These are phyloP conservation scores for Spilogale gracilis DNA, from an alignment of 2,113 vertebrate genomes.

Conservation along the genomic window DNA sequence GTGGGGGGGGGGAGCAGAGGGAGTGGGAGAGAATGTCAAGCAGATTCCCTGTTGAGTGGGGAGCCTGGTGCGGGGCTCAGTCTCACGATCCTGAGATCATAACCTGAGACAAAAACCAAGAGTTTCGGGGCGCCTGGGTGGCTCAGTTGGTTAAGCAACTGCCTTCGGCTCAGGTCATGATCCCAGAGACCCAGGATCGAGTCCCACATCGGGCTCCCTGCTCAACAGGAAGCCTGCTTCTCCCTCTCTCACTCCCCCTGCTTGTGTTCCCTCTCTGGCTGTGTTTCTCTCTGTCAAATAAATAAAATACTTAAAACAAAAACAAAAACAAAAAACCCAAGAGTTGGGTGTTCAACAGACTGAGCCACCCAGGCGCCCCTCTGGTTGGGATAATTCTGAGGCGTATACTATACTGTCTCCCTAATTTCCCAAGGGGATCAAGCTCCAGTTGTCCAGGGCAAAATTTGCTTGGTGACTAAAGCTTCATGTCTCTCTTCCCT, in stretches of 20 bases:
- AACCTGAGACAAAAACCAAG: background rate
- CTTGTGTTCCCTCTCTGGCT: too few relatives aligned
- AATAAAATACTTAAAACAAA: too few relatives aligned
- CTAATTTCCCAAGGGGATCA: too few relatives aligned
- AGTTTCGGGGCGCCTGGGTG: background rate
- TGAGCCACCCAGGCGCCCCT: background rate
- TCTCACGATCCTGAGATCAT: background rate
- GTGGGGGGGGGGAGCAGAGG: background rate
- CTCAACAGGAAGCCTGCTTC: too few relatives aligned
- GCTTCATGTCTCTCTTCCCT: background rate
- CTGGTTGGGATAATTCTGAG: rapidly evolving
- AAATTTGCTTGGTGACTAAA: background rate
- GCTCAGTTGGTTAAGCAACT: too few relatives aligned
- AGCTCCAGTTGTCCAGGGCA: rapidly evolving
- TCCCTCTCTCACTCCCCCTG: too few relatives aligned
- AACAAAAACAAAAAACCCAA: background rate
- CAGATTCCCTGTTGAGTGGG: background rate
- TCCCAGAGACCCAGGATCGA: too few relatives aligned
- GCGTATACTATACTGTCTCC: rapidly evolving
- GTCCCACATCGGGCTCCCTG: too few relatives aligned
- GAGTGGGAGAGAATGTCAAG: background rate
- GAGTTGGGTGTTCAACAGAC: background rate
- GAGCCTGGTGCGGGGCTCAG: background rate
- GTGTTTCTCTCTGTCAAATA: too few relatives aligned
- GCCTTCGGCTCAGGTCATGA: too few relatives aligned